Conservation (phyloP, 2,797 vertebrate genomes). For the Caiman crocodilus region DNA sequence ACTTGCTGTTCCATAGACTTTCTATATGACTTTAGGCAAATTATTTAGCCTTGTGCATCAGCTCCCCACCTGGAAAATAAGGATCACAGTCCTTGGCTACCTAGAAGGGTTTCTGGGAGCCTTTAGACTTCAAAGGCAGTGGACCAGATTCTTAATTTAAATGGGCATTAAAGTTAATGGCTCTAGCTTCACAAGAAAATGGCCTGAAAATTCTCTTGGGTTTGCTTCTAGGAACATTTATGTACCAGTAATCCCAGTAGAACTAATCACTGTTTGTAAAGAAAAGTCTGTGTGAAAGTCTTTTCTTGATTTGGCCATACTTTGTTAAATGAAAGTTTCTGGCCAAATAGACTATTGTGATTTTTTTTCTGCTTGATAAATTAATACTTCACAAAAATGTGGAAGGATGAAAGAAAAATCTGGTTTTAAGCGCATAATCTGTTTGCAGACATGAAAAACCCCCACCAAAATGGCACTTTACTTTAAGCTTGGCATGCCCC, state of each 20-base stretch:
- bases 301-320: background rate
- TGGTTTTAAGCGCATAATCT: background rate
- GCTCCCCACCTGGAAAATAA: background rate
- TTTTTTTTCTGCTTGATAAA: background rate
- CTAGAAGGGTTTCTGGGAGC: no score
- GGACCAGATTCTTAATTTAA: background rate
- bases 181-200: background rate
- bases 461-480: no score
- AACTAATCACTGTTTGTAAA: background rate
- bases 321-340: background rate
- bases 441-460: no score
- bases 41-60: background rate
- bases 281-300: background rate
- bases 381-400: background rate
- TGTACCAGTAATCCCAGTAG: background rate
- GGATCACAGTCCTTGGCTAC: background rate
- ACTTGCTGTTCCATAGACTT: background rate
- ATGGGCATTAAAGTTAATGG: background rate
- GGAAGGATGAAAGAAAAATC: background rate
- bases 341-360: background rate
- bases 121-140: background rate
- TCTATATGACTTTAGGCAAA: slow-evolving; percentile 4
- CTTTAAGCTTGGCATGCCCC: no score
- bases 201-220: background rate
- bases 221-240: background rate